These are phyloP conservation scores for Salarias fasciatus DNA, from an alignment of 2,797 vertebrate genomes.

Conservation along the genomic window DNA sequence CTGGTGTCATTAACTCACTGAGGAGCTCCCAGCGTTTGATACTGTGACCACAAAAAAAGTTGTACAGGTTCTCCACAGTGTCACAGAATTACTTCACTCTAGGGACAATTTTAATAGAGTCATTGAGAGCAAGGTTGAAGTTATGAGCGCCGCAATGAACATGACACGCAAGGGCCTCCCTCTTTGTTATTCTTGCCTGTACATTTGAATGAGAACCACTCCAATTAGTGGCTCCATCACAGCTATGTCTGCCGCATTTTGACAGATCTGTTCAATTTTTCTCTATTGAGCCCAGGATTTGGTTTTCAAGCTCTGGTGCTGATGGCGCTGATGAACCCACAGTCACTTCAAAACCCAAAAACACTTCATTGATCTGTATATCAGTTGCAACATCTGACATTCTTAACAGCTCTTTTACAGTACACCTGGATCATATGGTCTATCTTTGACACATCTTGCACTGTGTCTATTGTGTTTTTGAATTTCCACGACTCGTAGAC, in stretches of 20 bases:
- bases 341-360: too few species aligned
- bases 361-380: too few species aligned
- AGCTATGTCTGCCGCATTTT: too few species aligned
- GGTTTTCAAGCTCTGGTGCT: too few species aligned
- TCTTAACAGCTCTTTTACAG: too few species aligned
- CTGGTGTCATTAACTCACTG: conserved; percentile 22
- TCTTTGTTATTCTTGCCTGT: conserved; percentile 26
- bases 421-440: conserved; percentile 7
- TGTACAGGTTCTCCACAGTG: conserved; percentile 8
- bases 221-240: too few species aligned
- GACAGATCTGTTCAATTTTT: too few species aligned
- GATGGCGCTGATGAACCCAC: too few species aligned
- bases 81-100: conserved; percentile 14
- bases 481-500: conserved; percentile 5
- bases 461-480: background rate
- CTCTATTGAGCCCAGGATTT: too few species aligned
- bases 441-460: too few species aligned
- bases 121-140: conserved; percentile 2
- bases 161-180: conserved; percentile 15
- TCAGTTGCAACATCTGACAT: too few species aligned
- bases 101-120: conserved; percentile 5
- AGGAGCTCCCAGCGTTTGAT: conserved; percentile 24
- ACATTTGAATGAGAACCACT: conserved; percentile 17
- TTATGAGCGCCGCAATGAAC: conserved; percentile 11
- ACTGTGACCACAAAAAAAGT: conserved; percentile 17